Evolutionary conservation across 2,797 vertebrate genomes (phyloP).

Genomic region (Numenius phaeopus): DNA sequence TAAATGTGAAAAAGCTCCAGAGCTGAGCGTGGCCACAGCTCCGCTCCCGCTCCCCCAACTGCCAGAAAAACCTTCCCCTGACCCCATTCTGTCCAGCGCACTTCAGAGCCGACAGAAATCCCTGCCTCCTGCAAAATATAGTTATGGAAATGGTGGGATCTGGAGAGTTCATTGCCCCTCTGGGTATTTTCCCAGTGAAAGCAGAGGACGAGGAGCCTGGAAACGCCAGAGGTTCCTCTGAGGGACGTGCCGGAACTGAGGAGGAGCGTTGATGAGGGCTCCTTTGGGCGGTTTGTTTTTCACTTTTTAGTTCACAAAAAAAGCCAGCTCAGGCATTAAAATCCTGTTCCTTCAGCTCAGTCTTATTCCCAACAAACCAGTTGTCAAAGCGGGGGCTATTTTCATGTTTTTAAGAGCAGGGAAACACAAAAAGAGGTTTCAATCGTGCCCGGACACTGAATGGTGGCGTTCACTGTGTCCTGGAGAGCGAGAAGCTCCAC

Average conservation of each 20-base stretch:
- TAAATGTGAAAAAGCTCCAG: not conserved
- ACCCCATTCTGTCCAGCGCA: not conserved
- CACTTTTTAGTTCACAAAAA: not conserved
- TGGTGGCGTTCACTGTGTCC: rapidly evolving
- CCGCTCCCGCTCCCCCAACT: not conserved
- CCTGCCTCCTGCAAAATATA: not conserved
- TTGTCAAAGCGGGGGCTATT: not conserved
- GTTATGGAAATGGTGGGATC: not conserved
- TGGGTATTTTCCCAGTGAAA: not conserved
- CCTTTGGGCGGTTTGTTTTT: not conserved
- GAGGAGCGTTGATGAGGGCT: rapidly evolving
- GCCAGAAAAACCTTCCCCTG: not conserved
- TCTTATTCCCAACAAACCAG: not conserved
- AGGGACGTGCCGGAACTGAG: not conserved
- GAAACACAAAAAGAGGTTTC: not conserved
- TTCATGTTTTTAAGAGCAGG: not conserved
- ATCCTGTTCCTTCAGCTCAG: not conserved
- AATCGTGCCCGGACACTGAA: not conserved
- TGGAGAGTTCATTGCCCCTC: not conserved
- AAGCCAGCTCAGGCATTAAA: not conserved
- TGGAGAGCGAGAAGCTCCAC: not conserved
- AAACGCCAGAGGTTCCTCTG: rapidly evolving
- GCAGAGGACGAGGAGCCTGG: not conserved
- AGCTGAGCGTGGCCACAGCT: not conserved
- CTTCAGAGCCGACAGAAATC: not conserved